Percentiles rank a stretch among this genome's conserved stretches.
Conservation (phyloP, 2,113 vertebrate genomes). For the Polyodon spathula region DNA sequence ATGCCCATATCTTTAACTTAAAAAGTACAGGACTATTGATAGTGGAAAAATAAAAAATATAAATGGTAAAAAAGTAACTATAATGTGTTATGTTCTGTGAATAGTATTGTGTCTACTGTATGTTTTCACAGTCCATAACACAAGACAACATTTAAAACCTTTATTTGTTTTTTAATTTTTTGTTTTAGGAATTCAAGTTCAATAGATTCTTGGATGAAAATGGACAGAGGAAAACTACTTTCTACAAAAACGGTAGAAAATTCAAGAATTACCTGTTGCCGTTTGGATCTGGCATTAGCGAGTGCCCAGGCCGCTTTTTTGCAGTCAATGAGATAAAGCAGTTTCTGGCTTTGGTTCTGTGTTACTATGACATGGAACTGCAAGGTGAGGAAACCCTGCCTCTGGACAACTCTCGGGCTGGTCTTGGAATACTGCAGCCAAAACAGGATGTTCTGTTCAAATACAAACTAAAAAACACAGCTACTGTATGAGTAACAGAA, state of each 20-base stretch:
- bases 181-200: slow-evolving; percentile 33
- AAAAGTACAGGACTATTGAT: no score
- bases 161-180: background rate
- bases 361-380: slow-evolving; percentile 34
- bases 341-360: slow-evolving; percentile 30
- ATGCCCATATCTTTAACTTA: no score
- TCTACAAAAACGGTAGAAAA: slow-evolving; percentile 34
- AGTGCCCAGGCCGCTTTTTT: slow-evolving; percentile 42
- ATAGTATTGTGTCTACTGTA: background rate
- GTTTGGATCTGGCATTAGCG: slow-evolving; percentile 37
- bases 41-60: no score
- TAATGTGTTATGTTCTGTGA: background rate
- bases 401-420: slow-evolving; percentile 29
- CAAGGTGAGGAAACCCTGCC: background rate
- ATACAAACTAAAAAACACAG: slow-evolving; percentile 17
- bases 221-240: slow-evolving; percentile 24
- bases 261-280: slow-evolving; percentile 34
- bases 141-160: no score
- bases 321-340: slow-evolving; percentile 38
- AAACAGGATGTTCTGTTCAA: slow-evolving; percentile 19
- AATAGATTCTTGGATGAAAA: slow-evolving; percentile 34
- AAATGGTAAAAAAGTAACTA: no score
- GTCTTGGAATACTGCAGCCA: slow-evolving; percentile 35
- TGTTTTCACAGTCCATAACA: background rate
- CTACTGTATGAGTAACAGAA: no score